Base-by-base conservation (phyloP, 2,113 vertebrate species). In the Myocastor coypus region DNA sequence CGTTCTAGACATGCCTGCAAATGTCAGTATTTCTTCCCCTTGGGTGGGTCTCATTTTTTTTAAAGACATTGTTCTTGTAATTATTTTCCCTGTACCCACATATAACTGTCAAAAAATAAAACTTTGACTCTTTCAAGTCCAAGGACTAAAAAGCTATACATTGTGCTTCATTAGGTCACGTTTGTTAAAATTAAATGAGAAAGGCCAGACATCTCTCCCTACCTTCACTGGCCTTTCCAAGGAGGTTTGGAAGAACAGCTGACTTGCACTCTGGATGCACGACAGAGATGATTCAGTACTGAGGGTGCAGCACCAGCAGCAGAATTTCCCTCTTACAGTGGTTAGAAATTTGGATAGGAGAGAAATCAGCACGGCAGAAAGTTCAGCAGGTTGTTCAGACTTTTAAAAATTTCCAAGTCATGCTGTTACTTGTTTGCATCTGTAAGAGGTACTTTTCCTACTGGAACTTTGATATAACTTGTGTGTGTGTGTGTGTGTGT, bases 371-470 rank as follows among this genome's bases (percentile, higher is more conserved):
- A 22, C n/a, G 30, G 11, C 30, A 83, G 7, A 63, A 71, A 95
- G 87, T 90, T 92, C 81, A 93, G 40, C 7, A 61, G 28, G 52
- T 96, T 59, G 4, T 89, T 89, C 94, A 92, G 83, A 92, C 34
- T 96, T 97, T 93, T 92, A 1, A 91, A 96, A 96, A 34, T 92
- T 95, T 87, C 97, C 97, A 95, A 93, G 64, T 96, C 80, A 94
- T 64, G 94, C 71, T 94, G 75, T 94, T 64, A 93, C 66, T 59
- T 87, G 12, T 89, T 88, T 91, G 63, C 46, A 32, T 89, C 61
- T 87, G 0, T 88, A 92, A 61, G 66, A 95, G 95, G 96, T 94
- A 87, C 81, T 97, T 97, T 97, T 97, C 52, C n/a, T 85, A 13
- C 34, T 66, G 84, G 73, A 73, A 69, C 30, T 89, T 89, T 83